Evolutionary conservation across 2,888 invertebrate species (phyloP).

Genomic region (Polyommatus icarus): DNA sequence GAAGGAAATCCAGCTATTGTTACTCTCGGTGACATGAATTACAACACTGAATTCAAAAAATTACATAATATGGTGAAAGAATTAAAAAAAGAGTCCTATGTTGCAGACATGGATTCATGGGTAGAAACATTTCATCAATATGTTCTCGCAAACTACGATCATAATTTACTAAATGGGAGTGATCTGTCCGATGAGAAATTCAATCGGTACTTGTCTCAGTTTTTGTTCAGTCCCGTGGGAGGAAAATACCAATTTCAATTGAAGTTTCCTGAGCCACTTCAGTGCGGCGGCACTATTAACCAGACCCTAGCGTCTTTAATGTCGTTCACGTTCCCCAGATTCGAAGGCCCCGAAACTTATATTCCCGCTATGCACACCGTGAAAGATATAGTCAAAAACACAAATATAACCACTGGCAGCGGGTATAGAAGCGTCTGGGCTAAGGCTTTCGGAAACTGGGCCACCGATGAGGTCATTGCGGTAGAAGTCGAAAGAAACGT

Average conservation of each 20-base stretch:
- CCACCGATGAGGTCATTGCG: constrained; percentile 88
- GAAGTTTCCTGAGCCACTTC: constrained; percentile 79
- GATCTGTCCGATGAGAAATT: constrained; percentile 78
- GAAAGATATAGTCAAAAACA: constrained; percentile 76
- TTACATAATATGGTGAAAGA: constrained; percentile 77
- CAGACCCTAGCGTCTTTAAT: constrained; percentile 82
- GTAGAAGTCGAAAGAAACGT: constrained; percentile 88
- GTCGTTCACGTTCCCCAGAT: constrained; percentile 82
- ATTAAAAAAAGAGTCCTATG: constrained; percentile 75
- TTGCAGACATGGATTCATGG: constrained; percentile 83
- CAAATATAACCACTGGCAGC: constrained; percentile 82
- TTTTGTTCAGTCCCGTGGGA: constrained; percentile 84
- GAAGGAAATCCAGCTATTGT: constrained; percentile 82
- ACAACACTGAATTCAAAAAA: constrained; percentile 80
- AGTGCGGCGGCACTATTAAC: constrained; percentile 82
- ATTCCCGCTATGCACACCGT: constrained; percentile 87
- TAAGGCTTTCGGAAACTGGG: constrained; percentile 86
- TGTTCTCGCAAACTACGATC: constrained; percentile 78
- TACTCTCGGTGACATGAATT: constrained; percentile 84
- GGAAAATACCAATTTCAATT: constrained; percentile 86
- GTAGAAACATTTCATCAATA: constrained; percentile 83
- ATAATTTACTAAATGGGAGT: constrained; percentile 72
- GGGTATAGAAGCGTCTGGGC: constrained; percentile 86
- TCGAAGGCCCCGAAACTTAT: constrained; percentile 83
- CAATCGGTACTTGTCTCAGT: constrained; percentile 83